Percentiles rank a stretch among this genome's conserved stretches.
phyloP scores from a whole-genome alignment of 2,888 invertebrate genomes.

The Troilus luridus region DNA sequence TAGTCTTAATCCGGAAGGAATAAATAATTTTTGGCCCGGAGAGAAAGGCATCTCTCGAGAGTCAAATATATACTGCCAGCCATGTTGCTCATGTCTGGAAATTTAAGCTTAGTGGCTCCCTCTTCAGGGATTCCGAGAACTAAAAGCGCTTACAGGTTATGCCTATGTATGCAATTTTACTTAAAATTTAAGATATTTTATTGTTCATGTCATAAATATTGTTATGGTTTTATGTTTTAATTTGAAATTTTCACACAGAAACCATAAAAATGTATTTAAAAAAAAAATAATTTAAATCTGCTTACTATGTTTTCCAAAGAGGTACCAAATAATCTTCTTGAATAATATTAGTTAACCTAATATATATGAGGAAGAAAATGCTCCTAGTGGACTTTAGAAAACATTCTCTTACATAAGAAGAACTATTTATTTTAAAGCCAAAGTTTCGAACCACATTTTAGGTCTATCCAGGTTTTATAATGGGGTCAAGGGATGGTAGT shows the following conservation, averaged over 20 bases:
- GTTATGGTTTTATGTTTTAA: background rate
- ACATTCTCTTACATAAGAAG: no score
- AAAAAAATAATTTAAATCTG: background rate
- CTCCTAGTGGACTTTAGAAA: no score
- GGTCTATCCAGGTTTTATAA: no score
- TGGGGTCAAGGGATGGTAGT: no score
- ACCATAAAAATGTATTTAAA: background rate
- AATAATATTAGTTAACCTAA: no score
- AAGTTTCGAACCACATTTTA: no score
- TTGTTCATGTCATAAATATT: background rate
- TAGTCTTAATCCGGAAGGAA: conserved; percentile 71
- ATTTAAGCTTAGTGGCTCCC: conserved; percentile 72
- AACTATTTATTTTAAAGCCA: no score
- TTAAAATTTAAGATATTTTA: background rate
- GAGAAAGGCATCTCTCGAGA: conserved; percentile 88
- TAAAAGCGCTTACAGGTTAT: conserved; percentile 22
- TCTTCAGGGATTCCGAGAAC: background rate
- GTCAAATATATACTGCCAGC: conserved; percentile 98
- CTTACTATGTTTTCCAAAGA: background rate
- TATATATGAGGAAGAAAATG: no score
- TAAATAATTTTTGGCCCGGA: conserved; percentile 76
- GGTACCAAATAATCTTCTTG: background rate
- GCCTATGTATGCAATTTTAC: background rate
- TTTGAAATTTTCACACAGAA: background rate
- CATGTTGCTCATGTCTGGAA: conserved; percentile 90